Conservation (phyloP, 2,797 vertebrate genomes). For the Chromis chromis region DNA sequence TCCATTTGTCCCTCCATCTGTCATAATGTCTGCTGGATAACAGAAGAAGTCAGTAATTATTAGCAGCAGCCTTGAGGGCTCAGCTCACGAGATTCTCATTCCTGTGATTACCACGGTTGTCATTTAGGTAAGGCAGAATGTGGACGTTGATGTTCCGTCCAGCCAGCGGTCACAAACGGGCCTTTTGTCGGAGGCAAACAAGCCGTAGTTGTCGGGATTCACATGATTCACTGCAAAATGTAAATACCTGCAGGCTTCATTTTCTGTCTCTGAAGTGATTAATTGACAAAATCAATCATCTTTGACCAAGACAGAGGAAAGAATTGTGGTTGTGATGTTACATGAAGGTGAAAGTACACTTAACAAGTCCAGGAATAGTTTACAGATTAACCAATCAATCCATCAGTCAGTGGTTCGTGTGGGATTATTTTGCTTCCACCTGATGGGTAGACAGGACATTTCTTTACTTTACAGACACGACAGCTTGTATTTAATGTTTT, state of each 20-base stretch:
- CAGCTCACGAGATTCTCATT: constrained; percentile 65
- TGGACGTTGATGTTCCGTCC: constrained; percentile 20
- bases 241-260: constrained; percentile 27
- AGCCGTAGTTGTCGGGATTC: neutral
- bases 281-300: constrained; percentile 19
- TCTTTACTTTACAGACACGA: neutral
- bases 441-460: neutral
- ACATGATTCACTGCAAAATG: constrained; percentile 22
- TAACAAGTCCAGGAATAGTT: constrained; percentile 14
- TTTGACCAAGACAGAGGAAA: neutral
- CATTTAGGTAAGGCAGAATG: constrained; percentile 38
- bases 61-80: constrained; percentile 41
- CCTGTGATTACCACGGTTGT: constrained; percentile 36
- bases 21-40: constrained; percentile 19
- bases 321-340: constrained; percentile 8
- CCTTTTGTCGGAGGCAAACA: constrained; percentile 22
- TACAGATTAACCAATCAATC: constrained; percentile 34
- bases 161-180: constrained; percentile 28
- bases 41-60: constrained; percentile 61
- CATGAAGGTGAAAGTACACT: constrained; percentile 9
- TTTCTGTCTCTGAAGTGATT: constrained; percentile 10
- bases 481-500: neutral
- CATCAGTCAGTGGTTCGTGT: neutral
- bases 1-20: neutral
- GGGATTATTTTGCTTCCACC: neutral